A percentile compares a stretch with the other conserved stretches of the same genome.
Evolutionary conservation across 2,797 vertebrate species (phyloP).

Genomic region (Typhlichthys eigenmanni): DNA sequence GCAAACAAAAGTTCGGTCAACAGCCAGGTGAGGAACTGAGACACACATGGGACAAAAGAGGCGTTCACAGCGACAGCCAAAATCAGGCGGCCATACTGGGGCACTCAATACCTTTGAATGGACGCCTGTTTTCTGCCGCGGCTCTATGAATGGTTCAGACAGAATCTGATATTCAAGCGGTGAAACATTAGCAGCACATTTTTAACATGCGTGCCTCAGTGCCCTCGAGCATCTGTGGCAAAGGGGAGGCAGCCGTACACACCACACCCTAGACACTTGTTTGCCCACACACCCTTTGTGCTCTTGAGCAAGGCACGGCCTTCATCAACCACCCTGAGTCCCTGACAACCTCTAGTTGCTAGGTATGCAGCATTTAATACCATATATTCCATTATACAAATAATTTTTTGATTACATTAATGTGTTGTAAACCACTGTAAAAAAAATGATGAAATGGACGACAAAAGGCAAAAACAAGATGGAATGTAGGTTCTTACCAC

Average conservation of each 20-base stretch:
- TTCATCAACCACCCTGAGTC: not conserved
- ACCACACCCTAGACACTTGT: not conserved
- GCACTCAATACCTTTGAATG: slow-evolving; percentile 51
- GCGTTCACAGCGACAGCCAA: slow-evolving; percentile 35
- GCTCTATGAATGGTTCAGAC: slow-evolving; percentile 45
- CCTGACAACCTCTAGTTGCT: not conserved
- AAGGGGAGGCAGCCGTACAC: slow-evolving; percentile 35
- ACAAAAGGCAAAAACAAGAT: not conserved
- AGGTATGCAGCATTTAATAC: not conserved
- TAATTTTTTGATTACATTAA: not conserved
- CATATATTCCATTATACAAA: too few species aligned
- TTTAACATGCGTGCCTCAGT: slow-evolving; percentile 48
- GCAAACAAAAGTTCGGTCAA: slow-evolving; percentile 66
- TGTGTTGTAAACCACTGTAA: not conserved
- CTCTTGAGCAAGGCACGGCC: slow-evolving; percentile 6
- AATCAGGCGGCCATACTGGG: slow-evolving; percentile 24
- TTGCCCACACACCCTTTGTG: slow-evolving; percentile 1
- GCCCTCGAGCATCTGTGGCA: slow-evolving; percentile 56
- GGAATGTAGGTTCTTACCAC: slow-evolving; percentile 89
- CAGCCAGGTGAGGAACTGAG: slow-evolving; percentile 62
- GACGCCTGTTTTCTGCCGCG: slow-evolving; percentile 44
- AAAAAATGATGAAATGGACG: slow-evolving; percentile 1
- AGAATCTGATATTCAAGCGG: slow-evolving; percentile 58
- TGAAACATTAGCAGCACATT: slow-evolving; percentile 59
- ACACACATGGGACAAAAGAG: slow-evolving; percentile 47